A percentile compares a stretch with the other conserved stretches of the same genome.
Evolutionary conservation across 2,797 vertebrate species (phyloP).

Genomic region (Cygnus olor): DNA sequence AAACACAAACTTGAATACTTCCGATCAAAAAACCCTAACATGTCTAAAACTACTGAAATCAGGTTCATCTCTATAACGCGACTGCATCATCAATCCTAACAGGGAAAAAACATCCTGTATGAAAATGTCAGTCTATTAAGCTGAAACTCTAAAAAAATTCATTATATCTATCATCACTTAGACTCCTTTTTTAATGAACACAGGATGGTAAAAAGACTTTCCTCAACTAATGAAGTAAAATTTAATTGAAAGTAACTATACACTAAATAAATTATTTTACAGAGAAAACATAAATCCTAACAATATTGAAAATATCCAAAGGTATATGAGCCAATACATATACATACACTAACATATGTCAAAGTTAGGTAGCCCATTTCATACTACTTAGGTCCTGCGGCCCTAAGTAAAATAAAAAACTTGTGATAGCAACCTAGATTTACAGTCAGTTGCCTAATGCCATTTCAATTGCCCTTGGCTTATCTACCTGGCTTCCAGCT

Average conservation of each 20-base stretch:
- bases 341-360: neutral
- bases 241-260: conserved; percentile 35
- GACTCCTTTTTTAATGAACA: conserved; percentile 42
- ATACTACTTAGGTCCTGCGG: neutral
- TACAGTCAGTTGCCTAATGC: neutral
- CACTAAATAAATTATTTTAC: conserved; percentile 31
- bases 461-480: neutral
- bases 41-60: neutral
- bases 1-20: neutral
- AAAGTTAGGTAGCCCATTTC: neutral
- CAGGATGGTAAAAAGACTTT: neutral
- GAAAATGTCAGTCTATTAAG: neutral
- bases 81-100: neutral
- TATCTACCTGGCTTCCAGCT: neutral
- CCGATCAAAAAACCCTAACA: neutral
- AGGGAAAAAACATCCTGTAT: neutral
- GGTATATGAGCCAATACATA: neutral
- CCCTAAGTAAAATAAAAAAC: neutral
- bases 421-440: neutral
- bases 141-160: conserved; percentile 22
- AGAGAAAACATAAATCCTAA: conserved; percentile 32
- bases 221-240: conserved; percentile 9
- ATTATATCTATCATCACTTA: conserved; percentile 38
- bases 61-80: neutral
- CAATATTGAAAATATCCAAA: neutral